Conservation (phyloP, 2,113 vertebrate genomes). For the Melierax canorus region DNA sequence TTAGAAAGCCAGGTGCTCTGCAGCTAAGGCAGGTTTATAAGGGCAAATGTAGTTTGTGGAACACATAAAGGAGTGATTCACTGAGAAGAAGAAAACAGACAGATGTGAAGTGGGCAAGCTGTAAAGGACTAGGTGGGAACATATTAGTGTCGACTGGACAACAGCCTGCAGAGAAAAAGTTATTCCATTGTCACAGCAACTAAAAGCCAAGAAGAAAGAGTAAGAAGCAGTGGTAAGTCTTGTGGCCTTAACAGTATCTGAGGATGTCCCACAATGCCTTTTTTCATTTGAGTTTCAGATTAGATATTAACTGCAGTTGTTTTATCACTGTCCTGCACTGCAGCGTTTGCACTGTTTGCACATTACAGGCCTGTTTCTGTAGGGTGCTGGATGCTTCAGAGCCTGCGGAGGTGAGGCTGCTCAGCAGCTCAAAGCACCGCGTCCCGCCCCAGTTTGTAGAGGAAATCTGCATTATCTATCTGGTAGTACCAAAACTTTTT, state of each 20-base stretch:
- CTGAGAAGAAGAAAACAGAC: background rate
- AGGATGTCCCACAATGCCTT: background rate
- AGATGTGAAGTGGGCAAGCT: background rate
- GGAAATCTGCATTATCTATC: background rate
- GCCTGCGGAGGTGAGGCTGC: fast-evolving
- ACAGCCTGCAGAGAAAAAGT: background rate
- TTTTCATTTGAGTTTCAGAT: background rate
- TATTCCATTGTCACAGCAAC: background rate
- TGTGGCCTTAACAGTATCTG: background rate
- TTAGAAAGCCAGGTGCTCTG: background rate
- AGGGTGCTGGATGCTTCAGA: background rate
- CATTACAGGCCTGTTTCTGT: background rate
- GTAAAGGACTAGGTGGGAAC: background rate
- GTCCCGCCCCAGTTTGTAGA: background rate
- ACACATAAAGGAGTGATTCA: background rate
- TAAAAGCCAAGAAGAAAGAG: background rate
- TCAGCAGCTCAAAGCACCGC: background rate
- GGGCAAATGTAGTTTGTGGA: background rate
- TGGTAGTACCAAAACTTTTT: background rate
- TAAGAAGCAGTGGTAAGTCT: background rate
- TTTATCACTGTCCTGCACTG: background rate
- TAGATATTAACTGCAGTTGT: background rate
- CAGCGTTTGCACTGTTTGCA: background rate
- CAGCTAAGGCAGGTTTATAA: background rate
- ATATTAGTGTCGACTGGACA: background rate